Percentiles rank a stretch among this genome's conserved stretches.
phyloP scores from a whole-genome alignment of 1,140 invertebrate species.

The Hormaphis cornu region DNA sequence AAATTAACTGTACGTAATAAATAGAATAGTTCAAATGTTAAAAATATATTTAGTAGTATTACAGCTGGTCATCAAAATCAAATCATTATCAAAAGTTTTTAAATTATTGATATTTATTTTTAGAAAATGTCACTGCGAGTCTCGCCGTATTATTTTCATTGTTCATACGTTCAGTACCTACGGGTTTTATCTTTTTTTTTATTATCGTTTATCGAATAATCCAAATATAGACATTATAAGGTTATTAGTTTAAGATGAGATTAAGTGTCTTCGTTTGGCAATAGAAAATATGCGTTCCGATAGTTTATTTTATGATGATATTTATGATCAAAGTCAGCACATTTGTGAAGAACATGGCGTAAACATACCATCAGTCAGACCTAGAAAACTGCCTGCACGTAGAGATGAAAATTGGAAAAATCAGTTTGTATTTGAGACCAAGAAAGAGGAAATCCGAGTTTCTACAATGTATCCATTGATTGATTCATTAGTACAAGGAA shows the following conservation, averaged over 20 bases:
- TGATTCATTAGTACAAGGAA: background rate
- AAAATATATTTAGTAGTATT: too few relatives aligned
- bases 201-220: too few relatives aligned
- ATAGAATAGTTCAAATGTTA: too few relatives aligned
- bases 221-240: too few relatives aligned
- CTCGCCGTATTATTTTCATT: too few relatives aligned
- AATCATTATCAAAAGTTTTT: too few relatives aligned
- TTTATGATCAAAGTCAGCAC: slow-evolving; percentile 13
- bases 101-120: too few relatives aligned
- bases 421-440: background rate
- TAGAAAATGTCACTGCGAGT: too few relatives aligned
- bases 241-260: background rate
- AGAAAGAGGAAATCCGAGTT: slow-evolving; percentile 11
- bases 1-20: too few relatives aligned
- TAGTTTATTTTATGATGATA: slow-evolving; percentile 24
- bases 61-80: too few relatives aligned
- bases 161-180: too few relatives aligned
- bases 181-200: too few relatives aligned
- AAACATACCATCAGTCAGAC: slow-evolving; percentile 28
- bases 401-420: background rate
- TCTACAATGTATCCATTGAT: slow-evolving; percentile 29
- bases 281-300: slow-evolving; percentile 20
- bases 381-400: background rate
- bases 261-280: slow-evolving; percentile 27
- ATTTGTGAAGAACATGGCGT: slow-evolving; percentile 10